Base-by-base conservation (phyloP, 2,888 invertebrate species). In the Polyommatus iphigenia region DNA sequence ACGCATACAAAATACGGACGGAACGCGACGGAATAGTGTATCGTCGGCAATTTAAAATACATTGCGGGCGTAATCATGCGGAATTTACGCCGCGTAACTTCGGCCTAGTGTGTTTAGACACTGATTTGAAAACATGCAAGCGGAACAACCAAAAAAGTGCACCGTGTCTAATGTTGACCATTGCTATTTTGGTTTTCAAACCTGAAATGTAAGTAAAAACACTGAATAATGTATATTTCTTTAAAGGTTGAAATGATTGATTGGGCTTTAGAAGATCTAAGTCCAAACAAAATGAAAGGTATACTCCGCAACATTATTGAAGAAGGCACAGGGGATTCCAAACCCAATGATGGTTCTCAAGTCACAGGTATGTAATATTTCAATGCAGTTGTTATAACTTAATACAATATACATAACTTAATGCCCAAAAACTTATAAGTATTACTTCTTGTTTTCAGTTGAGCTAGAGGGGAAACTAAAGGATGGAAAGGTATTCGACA, bases 231-330 rank as follows among this genome's bases (percentile, higher is more conserved):
- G 18, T 29, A 57, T 18, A 13, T 13, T 50, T 72, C 50, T 79
- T 78, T 67, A 13, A 79, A 98, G 97, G 95, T 99, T 81, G 98
- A 98, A 93, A 96, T 99, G 89, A 94, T 99, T 72, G 96, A 96
- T 78, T 99, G 98, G 98, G 95, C 95, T 87, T 96, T 96, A 54
- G 98, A 99, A 91, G 99, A 99, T 91, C 87, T 99, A 72, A 98
- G 98, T 82, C 96, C 97, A 0, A 95, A 96, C 78, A 96, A 96
- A 85, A 98, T 99, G 92, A 97, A 96, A 79, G 96, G 97, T 71
- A 98, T 99, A 81, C 94, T 97, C 77, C 95, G 97, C 78, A 95
- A 96, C 80, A 95, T 96, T 84, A 90, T 99, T 29, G 95, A 93
- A 71, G 92, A 95, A 79, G 99, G 99, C 71, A 95, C 95, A 78